These are phyloP conservation scores for Drosophila colorata DNA, from an alignment of 2,888 invertebrate species.

Conservation along the genomic window DNA sequence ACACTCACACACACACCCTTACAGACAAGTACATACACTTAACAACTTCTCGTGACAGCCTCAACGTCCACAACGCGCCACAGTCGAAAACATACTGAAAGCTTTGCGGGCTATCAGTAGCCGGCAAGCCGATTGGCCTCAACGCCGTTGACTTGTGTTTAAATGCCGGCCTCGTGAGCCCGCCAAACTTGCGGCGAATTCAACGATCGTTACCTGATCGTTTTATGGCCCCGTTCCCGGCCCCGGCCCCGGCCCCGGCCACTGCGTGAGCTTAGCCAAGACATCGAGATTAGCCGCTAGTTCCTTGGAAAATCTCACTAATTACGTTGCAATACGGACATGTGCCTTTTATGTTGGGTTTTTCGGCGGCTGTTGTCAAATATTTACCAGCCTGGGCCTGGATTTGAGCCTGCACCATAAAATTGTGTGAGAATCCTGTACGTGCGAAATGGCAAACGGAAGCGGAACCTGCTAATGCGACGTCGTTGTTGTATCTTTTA, in stretches of 20 bases:
- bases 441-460: constrained; percentile 66
- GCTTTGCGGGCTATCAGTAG: constrained; percentile 39
- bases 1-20: constrained; percentile 28
- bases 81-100: constrained; percentile 70
- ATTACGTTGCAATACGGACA: constrained; percentile 48
- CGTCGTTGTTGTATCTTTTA: constrained; percentile 22
- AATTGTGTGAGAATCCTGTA: constrained; percentile 34
- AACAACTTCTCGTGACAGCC: constrained; percentile 37
- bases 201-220: constrained; percentile 38
- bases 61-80: constrained; percentile 70
- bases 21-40: constrained; percentile 48
- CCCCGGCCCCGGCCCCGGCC: constrained; percentile 10
- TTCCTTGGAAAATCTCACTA: constrained; percentile 60
- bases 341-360: constrained; percentile 53
- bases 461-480: constrained; percentile 52
- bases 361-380: constrained; percentile 44
- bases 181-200: constrained; percentile 47
- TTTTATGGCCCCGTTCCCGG: constrained; percentile 19
- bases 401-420: constrained; percentile 28
- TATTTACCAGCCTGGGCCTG: constrained; percentile 42
- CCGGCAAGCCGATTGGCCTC: constrained; percentile 30
- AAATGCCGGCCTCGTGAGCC: constrained; percentile 50
- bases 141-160: constrained; percentile 48
- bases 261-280: constrained; percentile 43
- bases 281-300: constrained; percentile 55